Percentiles rank a stretch among this genome's conserved stretches.
Evolutionary conservation across 1,140 invertebrate genomes (phyloP).

Genomic region (Leptinotarsa defecta): DNA sequence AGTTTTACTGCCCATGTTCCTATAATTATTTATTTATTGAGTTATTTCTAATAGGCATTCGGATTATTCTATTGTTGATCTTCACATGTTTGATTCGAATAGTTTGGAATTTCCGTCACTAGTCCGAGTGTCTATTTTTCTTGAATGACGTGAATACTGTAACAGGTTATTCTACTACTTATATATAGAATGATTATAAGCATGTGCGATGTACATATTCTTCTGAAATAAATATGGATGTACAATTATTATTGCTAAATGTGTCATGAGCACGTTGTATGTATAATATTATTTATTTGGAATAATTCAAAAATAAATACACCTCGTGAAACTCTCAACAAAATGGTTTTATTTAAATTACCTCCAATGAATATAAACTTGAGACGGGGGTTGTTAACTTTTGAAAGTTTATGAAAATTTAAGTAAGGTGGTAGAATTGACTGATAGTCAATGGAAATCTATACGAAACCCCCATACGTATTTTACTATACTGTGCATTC

Average conservation of each 20-base stretch:
- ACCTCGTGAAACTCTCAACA: conserved; percentile 25
- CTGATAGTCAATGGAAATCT: too few relatives aligned
- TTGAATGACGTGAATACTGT: too few relatives aligned
- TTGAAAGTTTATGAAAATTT: too few relatives aligned
- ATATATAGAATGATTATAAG: conserved; percentile 15
- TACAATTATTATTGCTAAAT: conserved; percentile 34
- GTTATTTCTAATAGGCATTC: background rate
- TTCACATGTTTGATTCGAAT: background rate
- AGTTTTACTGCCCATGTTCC: background rate
- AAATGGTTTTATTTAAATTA: background rate
- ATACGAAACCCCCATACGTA: too few relatives aligned
- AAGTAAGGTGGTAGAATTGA: too few relatives aligned
- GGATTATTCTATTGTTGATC: background rate
- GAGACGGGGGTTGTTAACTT: too few relatives aligned
- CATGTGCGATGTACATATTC: conserved; percentile 44
- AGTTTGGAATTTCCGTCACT: background rate
- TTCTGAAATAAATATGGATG: conserved; percentile 46
- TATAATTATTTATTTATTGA: background rate
- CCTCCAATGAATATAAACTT: too few relatives aligned
- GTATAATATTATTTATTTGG: conserved; percentile 48
- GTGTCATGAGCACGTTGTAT: conserved; percentile 45
- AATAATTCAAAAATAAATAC: conserved; percentile 37
- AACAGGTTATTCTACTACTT: too few relatives aligned
- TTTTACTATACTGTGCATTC: too few relatives aligned
- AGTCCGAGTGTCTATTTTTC: too few relatives aligned